phyloP scores from a whole-genome alignment of 2,888 invertebrate genomes.

The Ceramica pisi region DNA sequence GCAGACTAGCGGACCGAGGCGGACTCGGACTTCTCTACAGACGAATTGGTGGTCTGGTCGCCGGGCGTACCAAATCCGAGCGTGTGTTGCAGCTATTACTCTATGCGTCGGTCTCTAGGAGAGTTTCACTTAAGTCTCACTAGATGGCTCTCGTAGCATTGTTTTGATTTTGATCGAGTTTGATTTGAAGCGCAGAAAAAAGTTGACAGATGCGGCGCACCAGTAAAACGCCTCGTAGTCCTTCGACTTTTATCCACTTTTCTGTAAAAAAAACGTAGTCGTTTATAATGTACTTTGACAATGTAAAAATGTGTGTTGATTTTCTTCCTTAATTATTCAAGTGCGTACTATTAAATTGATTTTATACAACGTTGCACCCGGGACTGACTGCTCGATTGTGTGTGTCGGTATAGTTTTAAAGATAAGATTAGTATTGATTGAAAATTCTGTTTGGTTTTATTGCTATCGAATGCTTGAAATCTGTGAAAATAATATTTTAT shows the following conservation, averaged over 20 bases:
- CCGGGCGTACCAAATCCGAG: no score
- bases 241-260: slow-evolving; percentile 40
- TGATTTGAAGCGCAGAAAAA: slow-evolving; percentile 72
- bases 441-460: slow-evolving; percentile 59
- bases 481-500: slow-evolving; percentile 29
- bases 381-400: slow-evolving; percentile 51
- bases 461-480: slow-evolving; percentile 39
- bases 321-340: slow-evolving; percentile 30
- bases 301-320: slow-evolving; percentile 1
- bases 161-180: slow-evolving; percentile 65
- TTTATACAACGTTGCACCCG: slow-evolving; percentile 44
- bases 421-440: slow-evolving; percentile 73
- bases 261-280: slow-evolving; percentile 33
- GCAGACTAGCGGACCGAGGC: no score
- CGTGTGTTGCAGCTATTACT: no score
- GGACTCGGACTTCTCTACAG: no score
- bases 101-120: neutral
- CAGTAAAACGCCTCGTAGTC: slow-evolving; percentile 72
- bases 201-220: slow-evolving; percentile 80
- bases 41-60: no score
- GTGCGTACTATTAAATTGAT: slow-evolving; percentile 46
- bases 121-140: slow-evolving; percentile 8
- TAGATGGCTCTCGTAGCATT: slow-evolving; percentile 60
- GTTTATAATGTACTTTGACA: slow-evolving; percentile 26
- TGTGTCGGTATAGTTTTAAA: slow-evolving; percentile 60